These are phyloP conservation scores for Darevskia mixta DNA, from an alignment of 2,797 vertebrate species.

Conservation along the genomic window DNA sequence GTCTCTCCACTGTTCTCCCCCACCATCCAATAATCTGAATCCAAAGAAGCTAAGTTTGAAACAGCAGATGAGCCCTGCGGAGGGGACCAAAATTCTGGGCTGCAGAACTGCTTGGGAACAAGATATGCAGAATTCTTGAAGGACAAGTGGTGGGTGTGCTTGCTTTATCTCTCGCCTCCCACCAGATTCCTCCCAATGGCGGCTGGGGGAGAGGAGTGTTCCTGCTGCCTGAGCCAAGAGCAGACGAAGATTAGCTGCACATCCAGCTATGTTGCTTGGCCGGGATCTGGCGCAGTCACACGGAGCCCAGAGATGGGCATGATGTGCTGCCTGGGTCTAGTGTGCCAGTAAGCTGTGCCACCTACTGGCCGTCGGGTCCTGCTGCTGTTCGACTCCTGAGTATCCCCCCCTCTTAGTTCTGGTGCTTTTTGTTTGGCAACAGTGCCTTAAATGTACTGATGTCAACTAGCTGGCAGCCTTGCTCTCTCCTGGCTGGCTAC, in stretches of 20 bases:
- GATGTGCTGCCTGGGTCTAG: neutral
- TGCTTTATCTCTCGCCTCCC: neutral
- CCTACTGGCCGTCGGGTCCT: neutral
- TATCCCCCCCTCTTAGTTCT: neutral
- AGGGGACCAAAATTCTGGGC: neutral
- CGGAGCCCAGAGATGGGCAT: neutral
- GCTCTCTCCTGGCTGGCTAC: neutral
- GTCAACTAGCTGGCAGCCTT: neutral
- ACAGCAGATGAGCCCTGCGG: neutral
- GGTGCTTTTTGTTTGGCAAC: constrained; percentile 1
- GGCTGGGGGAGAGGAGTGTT: constrained; percentile 8
- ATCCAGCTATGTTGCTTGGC: neutral
- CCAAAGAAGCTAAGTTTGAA: neutral
- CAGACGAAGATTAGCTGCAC: constrained; percentile 26
- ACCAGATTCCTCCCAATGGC: rapidly evolving
- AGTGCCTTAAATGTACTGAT: neutral
- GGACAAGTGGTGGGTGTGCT: neutral
- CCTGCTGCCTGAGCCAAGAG: constrained; percentile 75
- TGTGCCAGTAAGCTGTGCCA: neutral
- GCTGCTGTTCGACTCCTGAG: neutral
- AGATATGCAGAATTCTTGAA: neutral
- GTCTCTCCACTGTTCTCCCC: no score
- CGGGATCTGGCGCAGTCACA: neutral
- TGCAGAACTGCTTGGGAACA: constrained; percentile 4
- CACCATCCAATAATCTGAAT: neutral